Percentiles rank a stretch among this genome's conserved stretches.
These are phyloP conservation scores for Pachyuromys duprasi DNA, from an alignment of 2,797 vertebrate species.

Conservation along the genomic window DNA sequence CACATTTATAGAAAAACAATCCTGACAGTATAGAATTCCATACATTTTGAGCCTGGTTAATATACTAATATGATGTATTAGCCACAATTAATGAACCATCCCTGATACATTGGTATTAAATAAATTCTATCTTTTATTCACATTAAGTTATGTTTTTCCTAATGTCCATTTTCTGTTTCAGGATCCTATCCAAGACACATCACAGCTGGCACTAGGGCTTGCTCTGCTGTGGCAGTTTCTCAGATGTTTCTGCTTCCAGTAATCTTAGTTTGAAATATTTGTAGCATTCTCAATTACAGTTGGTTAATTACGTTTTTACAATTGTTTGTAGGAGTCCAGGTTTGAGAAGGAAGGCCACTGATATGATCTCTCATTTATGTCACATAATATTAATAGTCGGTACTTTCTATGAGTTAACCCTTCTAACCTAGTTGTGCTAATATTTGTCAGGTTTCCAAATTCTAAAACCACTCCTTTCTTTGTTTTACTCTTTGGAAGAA, in stretches of 20 bases:
- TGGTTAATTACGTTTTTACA: not conserved
- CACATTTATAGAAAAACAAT: slow-evolving; percentile 18
- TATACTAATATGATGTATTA: not conserved
- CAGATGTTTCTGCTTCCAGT: not conserved
- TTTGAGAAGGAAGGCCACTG: not conserved
- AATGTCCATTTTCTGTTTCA: not conserved
- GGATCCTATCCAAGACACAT: not conserved
- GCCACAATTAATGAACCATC: not conserved
- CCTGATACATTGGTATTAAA: not conserved
- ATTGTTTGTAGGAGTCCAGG: not conserved
- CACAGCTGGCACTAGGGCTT: not conserved
- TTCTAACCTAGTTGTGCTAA: not conserved
- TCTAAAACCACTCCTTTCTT: not conserved
- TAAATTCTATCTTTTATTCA: not conserved
- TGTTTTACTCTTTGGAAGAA: not conserved
- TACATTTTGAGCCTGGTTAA: not conserved
- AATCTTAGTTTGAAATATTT: not conserved
- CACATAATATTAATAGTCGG: not conserved
- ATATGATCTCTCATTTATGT: not conserved
- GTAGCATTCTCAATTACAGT: not conserved
- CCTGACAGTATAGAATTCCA: not conserved
- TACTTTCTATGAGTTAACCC: not conserved
- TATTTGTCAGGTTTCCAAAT: not conserved
- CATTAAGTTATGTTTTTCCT: not conserved
- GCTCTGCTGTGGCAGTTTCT: not conserved